Evolutionary conservation across 2,113 vertebrate species (phyloP).

Genomic region (Pseudolaguvia tuberculata): DNA sequence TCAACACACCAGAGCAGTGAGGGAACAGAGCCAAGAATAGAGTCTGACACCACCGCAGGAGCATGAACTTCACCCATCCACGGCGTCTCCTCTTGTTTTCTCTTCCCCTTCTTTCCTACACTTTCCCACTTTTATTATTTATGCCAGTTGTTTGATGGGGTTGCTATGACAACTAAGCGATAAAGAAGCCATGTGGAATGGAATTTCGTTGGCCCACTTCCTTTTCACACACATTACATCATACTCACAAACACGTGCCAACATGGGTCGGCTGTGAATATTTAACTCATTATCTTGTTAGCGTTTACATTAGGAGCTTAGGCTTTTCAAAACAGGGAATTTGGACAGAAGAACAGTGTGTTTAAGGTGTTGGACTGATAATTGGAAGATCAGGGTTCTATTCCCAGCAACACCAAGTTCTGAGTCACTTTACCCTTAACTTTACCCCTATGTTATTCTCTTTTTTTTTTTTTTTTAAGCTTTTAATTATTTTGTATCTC

Average conservation of each 20-base stretch:
- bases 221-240: conserved; percentile 38
- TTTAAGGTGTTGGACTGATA: too few species aligned
- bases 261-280: not conserved
- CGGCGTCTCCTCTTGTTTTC: not conserved
- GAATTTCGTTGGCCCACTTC: conserved; percentile 47
- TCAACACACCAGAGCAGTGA: conserved; percentile 53
- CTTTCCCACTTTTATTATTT: not conserved
- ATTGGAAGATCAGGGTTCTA: too few species aligned
- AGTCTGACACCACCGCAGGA: conserved; percentile 50
- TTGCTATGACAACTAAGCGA: conserved; percentile 43
- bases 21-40: conserved; percentile 61
- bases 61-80: conserved; percentile 38
- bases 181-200: conserved; percentile 39
- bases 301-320: not conserved
- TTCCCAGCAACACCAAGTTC: too few species aligned
- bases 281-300: not conserved
- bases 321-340: not conserved
- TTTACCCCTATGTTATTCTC: too few species aligned
- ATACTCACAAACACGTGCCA: conserved; percentile 2
- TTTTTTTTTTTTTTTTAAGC: too few species aligned
- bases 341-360: conserved; percentile 14
- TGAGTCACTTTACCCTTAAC: too few species aligned
- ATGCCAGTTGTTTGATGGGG: conserved; percentile 50
- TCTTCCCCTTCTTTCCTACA: conserved; percentile 32
- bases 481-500: too few species aligned